Conservation (phyloP, 2,113 vertebrate genomes). For the Cynocephalus volans region DNA sequence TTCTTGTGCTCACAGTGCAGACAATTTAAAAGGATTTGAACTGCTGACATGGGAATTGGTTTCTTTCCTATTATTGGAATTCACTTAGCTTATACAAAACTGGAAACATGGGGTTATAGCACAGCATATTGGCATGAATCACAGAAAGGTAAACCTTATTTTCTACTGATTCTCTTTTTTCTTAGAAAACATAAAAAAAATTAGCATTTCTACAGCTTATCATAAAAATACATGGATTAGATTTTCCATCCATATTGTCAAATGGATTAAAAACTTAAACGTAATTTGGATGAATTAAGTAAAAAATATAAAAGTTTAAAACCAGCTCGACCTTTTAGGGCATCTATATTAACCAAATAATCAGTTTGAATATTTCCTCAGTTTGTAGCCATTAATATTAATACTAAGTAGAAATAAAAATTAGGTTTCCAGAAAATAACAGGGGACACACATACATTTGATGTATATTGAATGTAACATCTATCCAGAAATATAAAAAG, state of each 20-base stretch:
- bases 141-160: not conserved
- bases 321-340: not conserved
- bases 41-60: not conserved
- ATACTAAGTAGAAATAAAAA: not conserved
- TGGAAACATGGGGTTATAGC: not conserved
- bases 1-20: not conserved
- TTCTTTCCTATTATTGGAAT: constrained; percentile 40
- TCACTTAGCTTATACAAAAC: constrained; percentile 6
- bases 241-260: not conserved
- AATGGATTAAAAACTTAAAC: not conserved
- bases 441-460: not conserved
- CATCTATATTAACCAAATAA: not conserved
- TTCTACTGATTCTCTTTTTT: not conserved
- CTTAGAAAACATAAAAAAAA: not conserved
- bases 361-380: not conserved
- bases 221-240: constrained; percentile 1
- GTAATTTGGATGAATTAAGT: constrained; percentile 18
- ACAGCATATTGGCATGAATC: not conserved
- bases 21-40: constrained; percentile 69
- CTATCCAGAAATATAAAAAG: not conserved
- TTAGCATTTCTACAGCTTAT: not conserved
- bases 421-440: not conserved
- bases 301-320: not conserved
- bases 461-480: not conserved
- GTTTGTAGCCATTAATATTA: not conserved